A percentile compares a stretch with the other conserved stretches of the same genome.
phyloP scores from a whole-genome alignment of 2,797 vertebrate species.

The Yasuhikotakia modesta region DNA sequence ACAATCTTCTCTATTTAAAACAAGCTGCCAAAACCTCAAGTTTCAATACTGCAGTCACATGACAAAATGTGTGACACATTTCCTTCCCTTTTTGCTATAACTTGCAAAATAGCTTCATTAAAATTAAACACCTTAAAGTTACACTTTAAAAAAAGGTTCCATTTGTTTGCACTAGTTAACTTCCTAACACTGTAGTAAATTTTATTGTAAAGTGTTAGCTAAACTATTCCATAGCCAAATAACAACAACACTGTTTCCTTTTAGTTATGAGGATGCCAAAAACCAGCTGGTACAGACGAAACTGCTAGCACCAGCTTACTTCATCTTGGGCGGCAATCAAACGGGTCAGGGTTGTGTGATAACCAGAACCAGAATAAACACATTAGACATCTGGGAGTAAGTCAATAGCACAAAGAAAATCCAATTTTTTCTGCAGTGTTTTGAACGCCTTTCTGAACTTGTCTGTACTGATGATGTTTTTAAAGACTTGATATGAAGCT shows the following conservation, averaged over 20 bases:
- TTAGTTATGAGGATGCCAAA: constrained; percentile 92
- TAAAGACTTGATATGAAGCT: constrained; percentile 83
- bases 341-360: constrained; percentile 93
- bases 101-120: not conserved
- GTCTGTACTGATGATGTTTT: not conserved
- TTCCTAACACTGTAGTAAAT: too few relatives aligned
- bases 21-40: not conserved
- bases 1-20: not conserved
- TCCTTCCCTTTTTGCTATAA: not conserved
- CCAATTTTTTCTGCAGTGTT: not conserved
- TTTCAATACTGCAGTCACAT: not conserved
- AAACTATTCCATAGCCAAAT: too few relatives aligned
- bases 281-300: constrained; percentile 81
- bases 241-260: not conserved
- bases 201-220: too few relatives aligned
- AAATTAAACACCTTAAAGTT: not conserved
- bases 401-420: constrained; percentile 60
- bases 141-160: not conserved
- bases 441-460: not conserved
- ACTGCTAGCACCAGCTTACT: constrained; percentile 93
- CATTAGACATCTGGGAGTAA: constrained; percentile 90
- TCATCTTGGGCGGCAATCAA: constrained; percentile 91
- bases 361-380: constrained; percentile 84
- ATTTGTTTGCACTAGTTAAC: too few relatives aligned
- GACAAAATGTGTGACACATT: not conserved